Conservation (phyloP, 2,113 vertebrate species). For the Pelecanoides urinatrix region DNA sequence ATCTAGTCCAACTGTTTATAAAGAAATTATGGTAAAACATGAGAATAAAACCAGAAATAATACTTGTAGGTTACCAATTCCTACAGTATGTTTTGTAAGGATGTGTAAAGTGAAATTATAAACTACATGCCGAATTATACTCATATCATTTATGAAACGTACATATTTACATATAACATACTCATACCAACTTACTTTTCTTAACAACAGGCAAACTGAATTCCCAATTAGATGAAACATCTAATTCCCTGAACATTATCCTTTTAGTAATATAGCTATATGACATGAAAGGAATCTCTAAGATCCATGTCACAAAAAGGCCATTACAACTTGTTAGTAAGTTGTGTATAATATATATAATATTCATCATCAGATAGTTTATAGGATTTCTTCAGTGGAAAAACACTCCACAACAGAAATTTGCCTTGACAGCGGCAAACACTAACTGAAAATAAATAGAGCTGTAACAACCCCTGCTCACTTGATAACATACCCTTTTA, state of each 20-base stretch:
- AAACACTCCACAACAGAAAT: neutral
- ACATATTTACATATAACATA: neutral
- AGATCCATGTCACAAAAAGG: neutral
- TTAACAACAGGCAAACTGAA: neutral
- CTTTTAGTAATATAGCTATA: neutral
- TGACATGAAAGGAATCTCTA: neutral
- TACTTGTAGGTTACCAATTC: neutral
- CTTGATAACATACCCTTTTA: neutral
- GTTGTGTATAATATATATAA: neutral
- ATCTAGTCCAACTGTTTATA: neutral
- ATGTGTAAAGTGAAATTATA: neutral
- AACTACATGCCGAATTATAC: neutral
- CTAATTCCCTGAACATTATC: neutral
- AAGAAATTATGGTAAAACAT: neutral
- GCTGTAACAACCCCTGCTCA: neutral
- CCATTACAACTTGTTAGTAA: neutral
- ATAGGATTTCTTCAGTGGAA: neutral
- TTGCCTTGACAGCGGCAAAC: neutral
- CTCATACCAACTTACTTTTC: neutral
- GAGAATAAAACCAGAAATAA: neutral
- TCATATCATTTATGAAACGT: neutral
- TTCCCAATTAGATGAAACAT: neutral
- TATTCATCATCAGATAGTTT: neutral
- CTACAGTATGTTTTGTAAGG: neutral
- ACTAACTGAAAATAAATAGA: neutral